Conservation (phyloP, 1,140 invertebrate species). For the Phymorhynchus buccinoides region DNA sequence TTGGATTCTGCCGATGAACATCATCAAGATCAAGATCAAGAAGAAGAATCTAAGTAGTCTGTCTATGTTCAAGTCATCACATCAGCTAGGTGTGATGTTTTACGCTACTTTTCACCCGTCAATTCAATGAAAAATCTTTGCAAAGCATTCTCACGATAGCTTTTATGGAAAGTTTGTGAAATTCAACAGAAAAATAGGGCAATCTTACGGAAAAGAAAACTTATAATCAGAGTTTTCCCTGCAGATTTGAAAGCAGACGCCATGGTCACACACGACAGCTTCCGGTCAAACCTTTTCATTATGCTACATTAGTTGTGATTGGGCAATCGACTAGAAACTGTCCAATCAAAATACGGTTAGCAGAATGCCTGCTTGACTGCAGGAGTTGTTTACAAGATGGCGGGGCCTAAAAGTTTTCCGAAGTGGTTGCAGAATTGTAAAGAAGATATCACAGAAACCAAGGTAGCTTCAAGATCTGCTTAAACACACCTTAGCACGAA, state of each 20-base stretch:
- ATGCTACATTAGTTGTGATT: slow-evolving; percentile 34
- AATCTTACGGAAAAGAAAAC: slow-evolving; percentile 11
- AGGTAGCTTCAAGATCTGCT: slow-evolving; percentile 53
- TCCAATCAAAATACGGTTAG: slow-evolving; percentile 50
- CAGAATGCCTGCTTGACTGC: slow-evolving; percentile 43
- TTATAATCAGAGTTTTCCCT: background rate
- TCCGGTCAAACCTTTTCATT: slow-evolving; percentile 21
- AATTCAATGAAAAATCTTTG: background rate
- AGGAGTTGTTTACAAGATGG: slow-evolving; percentile 68
- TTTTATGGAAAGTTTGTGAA: background rate
- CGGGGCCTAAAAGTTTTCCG: slow-evolving; percentile 60
- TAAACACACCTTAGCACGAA: too few species aligned
- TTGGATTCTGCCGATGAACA: too few species aligned
- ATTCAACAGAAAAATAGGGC: background rate
- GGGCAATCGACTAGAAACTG: slow-evolving; percentile 4
- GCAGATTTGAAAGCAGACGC: slow-evolving; percentile 34
- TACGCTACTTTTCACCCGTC: too few species aligned
- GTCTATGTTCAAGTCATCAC: too few species aligned
- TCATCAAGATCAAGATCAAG: too few species aligned
- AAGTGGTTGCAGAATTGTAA: slow-evolving; percentile 67
- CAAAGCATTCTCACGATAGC: background rate
- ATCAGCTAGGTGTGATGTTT: too few species aligned
- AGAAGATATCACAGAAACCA: slow-evolving; percentile 61
- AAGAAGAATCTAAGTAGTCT: too few species aligned
- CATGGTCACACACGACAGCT: background rate